Percentiles rank a stretch among this genome's conserved stretches.
Evolutionary conservation across 2,797 vertebrate species (phyloP).

Genomic region (Sarcophilus harrisii): DNA sequence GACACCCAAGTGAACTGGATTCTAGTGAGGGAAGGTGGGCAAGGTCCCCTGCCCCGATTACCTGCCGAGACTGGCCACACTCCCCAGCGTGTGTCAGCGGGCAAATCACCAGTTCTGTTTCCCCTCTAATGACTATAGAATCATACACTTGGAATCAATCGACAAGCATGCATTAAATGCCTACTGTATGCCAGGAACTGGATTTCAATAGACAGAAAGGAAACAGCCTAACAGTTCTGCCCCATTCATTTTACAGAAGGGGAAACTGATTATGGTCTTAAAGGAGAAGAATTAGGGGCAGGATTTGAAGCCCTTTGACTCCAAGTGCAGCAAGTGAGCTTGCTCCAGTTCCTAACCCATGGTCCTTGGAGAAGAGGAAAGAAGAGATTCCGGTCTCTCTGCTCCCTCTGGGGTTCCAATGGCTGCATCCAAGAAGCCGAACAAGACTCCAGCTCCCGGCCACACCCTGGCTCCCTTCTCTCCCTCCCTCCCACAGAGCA

Average conservation of each 20-base stretch:
- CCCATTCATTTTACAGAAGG: not conserved
- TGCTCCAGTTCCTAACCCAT: not conserved
- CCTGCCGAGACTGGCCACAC: not conserved
- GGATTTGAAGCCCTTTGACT: not conserved
- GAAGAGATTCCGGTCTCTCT: not conserved
- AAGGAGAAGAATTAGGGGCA: not conserved
- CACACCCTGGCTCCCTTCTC: not conserved
- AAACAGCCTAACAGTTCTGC: not conserved
- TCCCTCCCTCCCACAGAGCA: not conserved
- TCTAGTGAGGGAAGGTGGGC: too few species aligned
- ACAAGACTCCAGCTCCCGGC: not conserved
- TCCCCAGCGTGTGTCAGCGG: not conserved
- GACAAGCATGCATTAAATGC: too few species aligned
- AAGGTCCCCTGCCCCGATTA: not conserved
- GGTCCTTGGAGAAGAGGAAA: not conserved
- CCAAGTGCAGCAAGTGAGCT: not conserved
- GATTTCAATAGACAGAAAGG: not conserved
- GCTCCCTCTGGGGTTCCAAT: not conserved
- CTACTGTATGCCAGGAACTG: too few species aligned
- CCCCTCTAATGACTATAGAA: not conserved
- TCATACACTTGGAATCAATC: not conserved
- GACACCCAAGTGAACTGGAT: too few species aligned
- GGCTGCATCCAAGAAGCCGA: not conserved
- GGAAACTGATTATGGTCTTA: not conserved
- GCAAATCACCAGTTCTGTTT: not conserved